Evolutionary conservation across 2,113 vertebrate genomes (phyloP), one percentile per base, ranked within the genome.

Genomic region (Cacatua alba): DNA sequence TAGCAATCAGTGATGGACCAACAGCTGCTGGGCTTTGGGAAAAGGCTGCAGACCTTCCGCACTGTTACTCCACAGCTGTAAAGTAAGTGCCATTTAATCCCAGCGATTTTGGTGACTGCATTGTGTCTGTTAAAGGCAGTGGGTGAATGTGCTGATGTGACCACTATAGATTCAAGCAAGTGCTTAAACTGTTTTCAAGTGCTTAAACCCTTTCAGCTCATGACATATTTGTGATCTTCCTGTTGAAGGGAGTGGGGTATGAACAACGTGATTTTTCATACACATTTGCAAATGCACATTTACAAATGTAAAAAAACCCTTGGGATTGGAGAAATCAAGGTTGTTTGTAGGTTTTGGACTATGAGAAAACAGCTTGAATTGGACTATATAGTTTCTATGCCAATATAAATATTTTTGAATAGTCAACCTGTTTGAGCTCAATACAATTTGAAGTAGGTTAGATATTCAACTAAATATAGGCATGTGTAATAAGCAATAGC

Each of bases 391-490:
- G 16, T 49, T 92, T 78, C 35, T 89, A 33, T 64, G 44, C 29
- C 29, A 86, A 25, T 71, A 67, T 64, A 91, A 85, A 87, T 82
- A 51, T 53, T 90, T 97, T 82, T n/a, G 41, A 79, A 69, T 69
- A 78, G 87, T 82, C 21, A 88, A 68, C 57, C 93, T 81, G 39
- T 75, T 63, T 88, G 49, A 39, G 59, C 41, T 71, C 75, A 86
- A 25, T 86, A 86, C 10, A 83, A 26, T 81, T 82, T 83, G 41
- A 95, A 95, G 80, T 93, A 53, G 74, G n/a, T 81, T 74, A 72
- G 51, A 59, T 81, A 83, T 85, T 92, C 76, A 75, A 83, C 91
- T 92, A 82, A 63, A 92, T 82, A 69, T 57, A 71, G 19, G 41
- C 17, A 33, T 44, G 16, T 79, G 59, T 57, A 86, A 35, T 35